Percentiles rank a stretch among this genome's conserved stretches.
Conservation (phyloP, 1,140 invertebrate genomes). For the Conopomorpha cramerella region DNA sequence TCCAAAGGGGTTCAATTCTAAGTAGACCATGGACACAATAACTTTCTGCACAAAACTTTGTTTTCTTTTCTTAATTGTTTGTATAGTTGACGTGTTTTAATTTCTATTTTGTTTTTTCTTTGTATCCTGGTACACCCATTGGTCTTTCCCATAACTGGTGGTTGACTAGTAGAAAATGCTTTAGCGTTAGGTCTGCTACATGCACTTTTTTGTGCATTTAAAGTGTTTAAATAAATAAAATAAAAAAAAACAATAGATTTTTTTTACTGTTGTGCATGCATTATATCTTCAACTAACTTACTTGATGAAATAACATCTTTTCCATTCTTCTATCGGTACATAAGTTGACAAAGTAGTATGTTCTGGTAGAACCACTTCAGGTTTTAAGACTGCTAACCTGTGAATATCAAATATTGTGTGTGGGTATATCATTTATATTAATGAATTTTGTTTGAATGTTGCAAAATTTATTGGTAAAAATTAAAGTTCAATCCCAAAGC, state of each 20-base stretch:
- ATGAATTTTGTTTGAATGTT: slow-evolving; percentile 20
- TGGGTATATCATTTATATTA: slow-evolving; percentile 25
- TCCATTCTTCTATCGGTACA: slow-evolving; percentile 62
- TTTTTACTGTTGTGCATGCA: background rate
- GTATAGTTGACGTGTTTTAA: too few relatives aligned
- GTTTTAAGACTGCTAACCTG: slow-evolving; percentile 45
- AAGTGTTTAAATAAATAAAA: too few relatives aligned
- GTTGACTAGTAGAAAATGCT: too few relatives aligned
- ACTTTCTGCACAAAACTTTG: too few relatives aligned
- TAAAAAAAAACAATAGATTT: background rate
- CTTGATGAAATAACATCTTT: slow-evolving; percentile 53
- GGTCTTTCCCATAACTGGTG: too few relatives aligned
- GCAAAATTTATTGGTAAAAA: slow-evolving; percentile 12
- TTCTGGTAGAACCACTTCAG: slow-evolving; percentile 18
- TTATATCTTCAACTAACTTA: slow-evolving; percentile 18
- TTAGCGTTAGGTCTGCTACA: too few relatives aligned
- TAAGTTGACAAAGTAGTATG: slow-evolving; percentile 14
- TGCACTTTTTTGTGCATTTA: too few relatives aligned
- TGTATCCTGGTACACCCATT: too few relatives aligned
- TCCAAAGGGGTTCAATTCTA: too few relatives aligned
- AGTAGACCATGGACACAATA: too few relatives aligned
- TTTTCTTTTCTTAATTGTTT: too few relatives aligned
- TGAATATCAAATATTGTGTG: slow-evolving; percentile 7
- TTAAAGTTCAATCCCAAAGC: background rate
- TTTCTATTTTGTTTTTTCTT: too few relatives aligned